Base-by-base conservation (phyloP, 2,113 vertebrate genomes). In the Xyliphius kryptos region DNA sequence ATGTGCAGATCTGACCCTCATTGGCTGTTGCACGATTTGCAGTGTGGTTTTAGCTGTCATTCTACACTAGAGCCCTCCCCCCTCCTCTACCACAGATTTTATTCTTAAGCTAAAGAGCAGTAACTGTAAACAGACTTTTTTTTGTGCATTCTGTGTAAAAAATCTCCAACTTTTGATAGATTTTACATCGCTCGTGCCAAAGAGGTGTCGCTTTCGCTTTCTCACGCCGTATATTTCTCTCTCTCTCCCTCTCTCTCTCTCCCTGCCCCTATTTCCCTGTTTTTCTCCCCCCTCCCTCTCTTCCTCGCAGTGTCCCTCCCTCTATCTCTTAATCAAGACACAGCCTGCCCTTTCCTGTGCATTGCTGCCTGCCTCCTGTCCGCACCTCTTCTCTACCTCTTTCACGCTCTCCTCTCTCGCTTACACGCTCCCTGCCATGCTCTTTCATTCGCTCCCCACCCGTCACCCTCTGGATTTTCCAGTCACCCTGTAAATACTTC, bases 281-380 rank as follows among this genome's bases (percentile, higher is more conserved):
- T 70, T 32, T 63, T 76, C 61, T 55, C 65, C 77, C 49, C 68
- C 43, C 70, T 70, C 57, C 49, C 69, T 63, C 70, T 67, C 19
- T 80, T 69, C 72, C 76, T 78, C 69, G 40, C 67, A 77, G 85
- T 75, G 81, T 83, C 81, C 76, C 82, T 85, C 81, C 76, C 81
- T 78, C 74, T 81, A 81, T 85, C 82, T 80, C 81, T 83, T 83
- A 80, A 85, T 85, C 82, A 80, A 86, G 82, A 80, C 79, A 77
- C 80, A 81, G 79, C 82, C 81, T 81, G 77, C 80, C 81, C 80
- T 83, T 84, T 85, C 76, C 82, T 80, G 77, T 80, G 82, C 81
- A 76, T 73, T 73, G 75, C 80, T 82, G 76, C 74, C 75, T 80
- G 66, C 80, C 75, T 73, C 67, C 67, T 36, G 55, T 67, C 66